Evolutionary conservation across 2,797 vertebrate species (phyloP), one percentile per base, ranked within the genome.

Genomic region (Onychomys torridus): DNA sequence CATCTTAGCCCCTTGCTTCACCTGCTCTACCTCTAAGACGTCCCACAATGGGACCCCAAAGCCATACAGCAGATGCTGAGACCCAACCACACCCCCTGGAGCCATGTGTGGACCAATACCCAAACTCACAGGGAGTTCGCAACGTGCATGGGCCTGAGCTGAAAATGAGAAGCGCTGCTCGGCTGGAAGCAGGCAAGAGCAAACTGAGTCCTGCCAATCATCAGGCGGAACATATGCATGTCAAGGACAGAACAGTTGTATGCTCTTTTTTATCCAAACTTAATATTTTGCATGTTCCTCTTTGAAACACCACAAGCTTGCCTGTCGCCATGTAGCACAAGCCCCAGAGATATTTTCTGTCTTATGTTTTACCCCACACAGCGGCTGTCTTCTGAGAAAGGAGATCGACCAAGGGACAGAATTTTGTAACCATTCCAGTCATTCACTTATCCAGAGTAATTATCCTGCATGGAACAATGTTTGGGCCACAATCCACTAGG

Each of bases 341-440:
- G 91, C 73, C 91, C 93, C 94, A 65, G 91, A 91, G 97, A 97
- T 79, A 94, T 78, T 96, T 91, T 93, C 86, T 96, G 91, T 96
- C 97, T 82, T 94, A 37, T 93, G 94, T 93, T 97, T 96, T 91
- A 84, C 92, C 97, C 97, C 95, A 97, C 96, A 97, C 94, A 96
- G 94, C 93, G 84, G 97, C 97, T 97, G 96, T 97, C 97, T 97
- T 95, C 97, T 95, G 82, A 97, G 96, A 79, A 89, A 95, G 57
- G 95, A 96, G 91, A 95, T 69, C 67, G 32, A 95, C 89, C 95
- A 27, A 96, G 95, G 94, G 97, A 97, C 94, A 96, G 83, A 97
- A 94, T 96, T 95, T 95, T 97, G 96, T 96, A 78, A 76, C 23
- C 59, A 69, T 94, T 93, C 97, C 97, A 98, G 95, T 87, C 97